phyloP scores from a whole-genome alignment of 2,888 invertebrate species.

The Drosophila phalerata region DNA sequence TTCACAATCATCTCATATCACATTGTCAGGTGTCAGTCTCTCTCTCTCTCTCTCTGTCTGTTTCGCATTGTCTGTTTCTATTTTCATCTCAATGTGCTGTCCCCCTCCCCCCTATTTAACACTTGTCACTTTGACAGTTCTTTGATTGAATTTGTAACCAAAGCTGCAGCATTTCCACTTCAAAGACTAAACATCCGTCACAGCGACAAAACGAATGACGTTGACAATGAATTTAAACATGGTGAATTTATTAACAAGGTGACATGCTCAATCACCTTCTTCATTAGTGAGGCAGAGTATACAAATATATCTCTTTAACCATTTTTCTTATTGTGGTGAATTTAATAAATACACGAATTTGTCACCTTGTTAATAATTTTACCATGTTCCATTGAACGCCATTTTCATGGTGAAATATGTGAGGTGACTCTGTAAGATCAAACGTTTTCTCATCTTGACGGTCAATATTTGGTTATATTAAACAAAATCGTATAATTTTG shows the following conservation, averaged over 20 bases:
- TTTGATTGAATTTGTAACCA: conserved; percentile 82
- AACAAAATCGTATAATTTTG: too few relatives aligned
- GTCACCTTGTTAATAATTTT: not conserved
- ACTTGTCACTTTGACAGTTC: conserved; percentile 72
- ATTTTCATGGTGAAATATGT: too few relatives aligned
- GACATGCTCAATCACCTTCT: not conserved
- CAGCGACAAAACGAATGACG: conserved; percentile 12
- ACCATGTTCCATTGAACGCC: too few relatives aligned
- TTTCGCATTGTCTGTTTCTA: conserved; percentile 16
- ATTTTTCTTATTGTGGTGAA: not conserved
- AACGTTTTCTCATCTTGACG: too few relatives aligned
- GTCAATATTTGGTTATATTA: too few relatives aligned
- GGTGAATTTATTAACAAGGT: not conserved
- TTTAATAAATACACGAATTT: not conserved
- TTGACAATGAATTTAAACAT: conserved; percentile 22
- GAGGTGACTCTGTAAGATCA: too few relatives aligned
- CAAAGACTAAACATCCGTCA: conserved; percentile 61
- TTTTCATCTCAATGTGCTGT: not conserved
- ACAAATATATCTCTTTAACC: not conserved
- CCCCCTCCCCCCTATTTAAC: conserved; percentile 14
- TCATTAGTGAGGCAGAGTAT: not conserved
- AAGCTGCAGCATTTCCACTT: conserved; percentile 76
- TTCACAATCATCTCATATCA: conserved; percentile 34
- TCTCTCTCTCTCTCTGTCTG: not conserved
- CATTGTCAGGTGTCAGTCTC: conserved; percentile 46